Evolutionary conservation across 2,888 invertebrate genomes (phyloP).

Genomic region (Argyresthia albistria): DNA sequence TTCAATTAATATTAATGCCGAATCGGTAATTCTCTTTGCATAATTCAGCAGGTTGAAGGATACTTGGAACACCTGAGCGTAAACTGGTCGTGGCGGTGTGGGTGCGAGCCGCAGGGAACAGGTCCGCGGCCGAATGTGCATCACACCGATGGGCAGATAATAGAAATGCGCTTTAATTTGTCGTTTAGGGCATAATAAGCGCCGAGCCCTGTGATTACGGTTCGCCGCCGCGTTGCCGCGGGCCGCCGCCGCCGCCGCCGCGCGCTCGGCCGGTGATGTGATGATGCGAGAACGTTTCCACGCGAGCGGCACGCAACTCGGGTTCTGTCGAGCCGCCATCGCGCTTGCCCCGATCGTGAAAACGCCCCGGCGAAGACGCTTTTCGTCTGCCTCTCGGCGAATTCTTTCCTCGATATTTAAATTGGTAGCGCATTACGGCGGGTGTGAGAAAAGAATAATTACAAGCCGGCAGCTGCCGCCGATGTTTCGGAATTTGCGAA

Average conservation of each 20-base stretch:
- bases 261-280: background rate
- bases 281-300: background rate
- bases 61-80: constrained; percentile 6
- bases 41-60: constrained; percentile 24
- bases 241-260: constrained; percentile 38
- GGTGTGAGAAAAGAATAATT: background rate
- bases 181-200: constrained; percentile 72
- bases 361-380: constrained; percentile 1
- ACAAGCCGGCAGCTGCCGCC: background rate
- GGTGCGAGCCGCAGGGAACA: constrained; percentile 34
- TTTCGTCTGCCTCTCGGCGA: constrained; percentile 36
- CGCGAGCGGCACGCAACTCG: too few species aligned
- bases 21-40: constrained; percentile 32
- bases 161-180: constrained; percentile 72
- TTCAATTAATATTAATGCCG: constrained; percentile 10
- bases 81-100: constrained; percentile 19
- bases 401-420: constrained; percentile 34
- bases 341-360: background rate
- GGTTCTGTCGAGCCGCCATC: too few species aligned
- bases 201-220: constrained; percentile 71
- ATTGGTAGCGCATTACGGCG: background rate
- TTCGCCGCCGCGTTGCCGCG: constrained; percentile 58
- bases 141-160: constrained; percentile 63
- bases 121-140: constrained; percentile 34
- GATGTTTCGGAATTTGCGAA: too few species aligned